Conservation (phyloP, 2,888 invertebrate species). For the Noctuana brunneofusca region DNA sequence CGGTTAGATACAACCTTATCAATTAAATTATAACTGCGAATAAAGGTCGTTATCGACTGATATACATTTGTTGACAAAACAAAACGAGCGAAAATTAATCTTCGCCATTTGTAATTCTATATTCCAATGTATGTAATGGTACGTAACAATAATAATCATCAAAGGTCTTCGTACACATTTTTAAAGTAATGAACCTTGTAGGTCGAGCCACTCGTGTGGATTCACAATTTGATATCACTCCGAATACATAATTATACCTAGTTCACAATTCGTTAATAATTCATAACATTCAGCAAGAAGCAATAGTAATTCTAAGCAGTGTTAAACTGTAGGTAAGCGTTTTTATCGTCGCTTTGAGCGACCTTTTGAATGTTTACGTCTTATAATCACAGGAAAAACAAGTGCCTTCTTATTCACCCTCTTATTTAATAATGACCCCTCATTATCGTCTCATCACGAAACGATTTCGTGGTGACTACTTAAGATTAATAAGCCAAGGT, state of each 20-base stretch:
- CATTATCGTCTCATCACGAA: conserved; percentile 44
- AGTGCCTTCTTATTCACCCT: conserved; percentile 42
- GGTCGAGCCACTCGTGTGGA: too few species aligned
- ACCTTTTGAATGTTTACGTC: conserved; percentile 56
- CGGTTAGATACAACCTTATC: conserved; percentile 64
- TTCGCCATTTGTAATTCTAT: not conserved
- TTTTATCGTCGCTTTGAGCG: conserved; percentile 46
- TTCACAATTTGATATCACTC: too few species aligned
- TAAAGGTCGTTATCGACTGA: conserved; percentile 45
- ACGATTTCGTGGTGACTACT: conserved; percentile 41
- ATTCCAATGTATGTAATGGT: not conserved
- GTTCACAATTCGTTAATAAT: not conserved
- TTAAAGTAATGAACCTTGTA: too few species aligned
- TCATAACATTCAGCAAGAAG: not conserved
- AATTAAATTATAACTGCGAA: conserved; percentile 38
- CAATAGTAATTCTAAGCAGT: not conserved
- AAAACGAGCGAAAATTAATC: conserved; percentile 16
- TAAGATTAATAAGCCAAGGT: conserved; percentile 32
- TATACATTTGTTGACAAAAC: conserved; percentile 35
- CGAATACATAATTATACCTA: not conserved
- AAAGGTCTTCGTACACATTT: too few species aligned
- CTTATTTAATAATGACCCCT: conserved; percentile 46
- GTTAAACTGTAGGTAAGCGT: conserved; percentile 36
- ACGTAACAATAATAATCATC: not conserved
- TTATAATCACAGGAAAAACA: conserved; percentile 50